phyloP scores from a whole-genome alignment of 1,140 invertebrate species.

The Leptopilina clavipes region DNA sequence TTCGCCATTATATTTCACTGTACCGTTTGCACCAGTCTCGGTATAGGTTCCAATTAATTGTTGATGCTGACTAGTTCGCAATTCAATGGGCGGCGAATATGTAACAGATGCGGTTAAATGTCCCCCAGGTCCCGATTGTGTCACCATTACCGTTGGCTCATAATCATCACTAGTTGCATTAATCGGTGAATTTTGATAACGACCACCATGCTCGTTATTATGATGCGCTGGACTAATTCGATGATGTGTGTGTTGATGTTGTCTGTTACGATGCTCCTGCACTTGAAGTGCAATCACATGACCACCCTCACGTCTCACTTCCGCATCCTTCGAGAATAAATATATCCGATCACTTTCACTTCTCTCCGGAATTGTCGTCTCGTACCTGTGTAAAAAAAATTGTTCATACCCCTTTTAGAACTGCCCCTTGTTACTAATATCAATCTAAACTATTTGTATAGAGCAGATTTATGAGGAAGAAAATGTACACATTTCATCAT shows the following conservation, averaged over 20 bases:
- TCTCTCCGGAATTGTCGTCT: constrained; percentile 58
- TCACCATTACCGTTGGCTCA: constrained; percentile 57
- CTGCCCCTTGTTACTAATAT: too few species aligned
- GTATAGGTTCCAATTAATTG: constrained; percentile 53
- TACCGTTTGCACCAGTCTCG: constrained; percentile 42
- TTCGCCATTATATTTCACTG: constrained; percentile 62
- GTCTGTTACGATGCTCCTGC: constrained; percentile 47
- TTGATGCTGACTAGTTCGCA: constrained; percentile 60
- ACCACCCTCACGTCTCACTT: constrained; percentile 56
- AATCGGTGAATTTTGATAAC: constrained; percentile 64
- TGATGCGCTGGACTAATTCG: constrained; percentile 65
- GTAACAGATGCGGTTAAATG: constrained; percentile 59
- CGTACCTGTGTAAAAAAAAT: constrained; percentile 60
- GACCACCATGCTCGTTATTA: constrained; percentile 47
- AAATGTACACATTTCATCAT: too few species aligned
- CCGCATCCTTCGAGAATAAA: constrained; percentile 57
- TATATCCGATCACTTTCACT: constrained; percentile 61
- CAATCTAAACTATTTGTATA: too few species aligned
- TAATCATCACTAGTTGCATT: constrained; percentile 58
- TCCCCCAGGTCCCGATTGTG: constrained; percentile 51
- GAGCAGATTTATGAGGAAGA: too few species aligned
- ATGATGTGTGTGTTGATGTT: constrained; percentile 57
- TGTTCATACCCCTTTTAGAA: too few species aligned
- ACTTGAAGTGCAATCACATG: constrained; percentile 63
- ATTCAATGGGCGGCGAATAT: constrained; percentile 60